Base-by-base conservation (phyloP, 2,113 vertebrate species). In the Thamnophis sirtalis region DNA sequence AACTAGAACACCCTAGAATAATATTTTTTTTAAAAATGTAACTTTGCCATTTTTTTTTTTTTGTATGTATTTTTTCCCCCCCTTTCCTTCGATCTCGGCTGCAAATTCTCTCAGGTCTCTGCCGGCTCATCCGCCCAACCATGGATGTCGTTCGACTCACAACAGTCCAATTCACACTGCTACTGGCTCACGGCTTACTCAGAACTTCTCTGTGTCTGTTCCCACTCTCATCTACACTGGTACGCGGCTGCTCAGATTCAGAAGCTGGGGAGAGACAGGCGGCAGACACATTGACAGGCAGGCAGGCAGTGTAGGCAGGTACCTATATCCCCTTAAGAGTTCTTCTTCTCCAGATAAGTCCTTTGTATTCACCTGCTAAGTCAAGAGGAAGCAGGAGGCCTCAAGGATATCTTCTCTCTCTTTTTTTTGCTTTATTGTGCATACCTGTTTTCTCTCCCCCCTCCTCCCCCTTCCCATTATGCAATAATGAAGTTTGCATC, bases 171-270 rank as follows among this genome's bases (percentile, higher is more conserved):
- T 99, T 98, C 99, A 99, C 98, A 98, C 98, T 95, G 98, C 98
- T 97, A 98, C 98, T 98, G 98, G 98, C 98, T 98, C 99, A 96
- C 99, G 99, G 97, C 99, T 99, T 97, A 99, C 99, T 98, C 99
- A 99, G 99, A 99, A 98, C 98, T 99, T 99, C 99, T 99, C 99
- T 98, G 98, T 99, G 98, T 99, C 99, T 98, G 99, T 99, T 97
- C 99, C 99, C 98, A 99, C 99, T 97, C 99, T 99, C 98, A 98
- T 99, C 98, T 99, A 99, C 96, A 98, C 99, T 98, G 99, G 99
- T 99, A 99, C 97, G 98, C 98, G 97, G 97, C 98, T 96, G 98
- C 98, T 98, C 97, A 98, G 97, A 96, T 97, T 96, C 96, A 96
- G 95, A 95, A 98, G 97, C 94, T 97, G 97, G 98, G 98, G 97